phyloP scores from a whole-genome alignment of 2,797 vertebrate species.

The Atherinosoma microstoma region DNA sequence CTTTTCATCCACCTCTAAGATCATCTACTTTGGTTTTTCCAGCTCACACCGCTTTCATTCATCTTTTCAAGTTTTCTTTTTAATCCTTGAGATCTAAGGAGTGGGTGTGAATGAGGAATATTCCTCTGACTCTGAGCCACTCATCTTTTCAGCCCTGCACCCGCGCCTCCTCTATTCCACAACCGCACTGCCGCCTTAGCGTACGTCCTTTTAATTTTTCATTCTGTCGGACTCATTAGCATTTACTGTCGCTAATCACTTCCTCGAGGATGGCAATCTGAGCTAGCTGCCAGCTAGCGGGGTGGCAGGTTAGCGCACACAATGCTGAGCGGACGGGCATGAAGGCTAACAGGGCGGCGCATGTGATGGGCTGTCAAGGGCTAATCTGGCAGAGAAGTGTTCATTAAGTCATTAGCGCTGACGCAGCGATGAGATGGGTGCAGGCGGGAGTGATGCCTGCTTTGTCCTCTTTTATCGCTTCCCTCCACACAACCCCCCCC shows the following conservation, averaged over 20 bases:
- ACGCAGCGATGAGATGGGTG: constrained; percentile 80
- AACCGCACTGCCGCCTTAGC: constrained; percentile 50
- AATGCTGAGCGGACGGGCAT: constrained; percentile 58
- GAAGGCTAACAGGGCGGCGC: constrained; percentile 72
- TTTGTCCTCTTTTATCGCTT: constrained; percentile 81
- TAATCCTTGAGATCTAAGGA: constrained; percentile 21
- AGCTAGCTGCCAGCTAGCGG: constrained; percentile 65
- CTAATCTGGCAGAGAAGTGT: constrained; percentile 86
- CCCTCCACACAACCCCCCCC: constrained; percentile 45
- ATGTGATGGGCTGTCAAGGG: constrained; percentile 84
- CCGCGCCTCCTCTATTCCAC: constrained; percentile 31
- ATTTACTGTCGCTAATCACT: constrained; percentile 72
- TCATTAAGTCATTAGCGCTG: constrained; percentile 90
- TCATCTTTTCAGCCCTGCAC: constrained; percentile 43
- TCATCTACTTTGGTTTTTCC: not conserved
- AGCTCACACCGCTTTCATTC: constrained; percentile 11
- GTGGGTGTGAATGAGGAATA: constrained; percentile 35
- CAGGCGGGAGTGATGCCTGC: constrained; percentile 78
- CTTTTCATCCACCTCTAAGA: not conserved
- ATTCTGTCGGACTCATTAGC: constrained; percentile 81
- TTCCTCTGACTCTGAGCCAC: constrained; percentile 26
- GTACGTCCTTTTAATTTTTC: constrained; percentile 69
- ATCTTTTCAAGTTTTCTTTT: constrained; percentile 3
- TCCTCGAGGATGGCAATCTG: constrained; percentile 52
- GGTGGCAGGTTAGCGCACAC: constrained; percentile 61